These are phyloP conservation scores for Redunca redunca DNA, from an alignment of 2,113 vertebrate species.

Conservation along the genomic window DNA sequence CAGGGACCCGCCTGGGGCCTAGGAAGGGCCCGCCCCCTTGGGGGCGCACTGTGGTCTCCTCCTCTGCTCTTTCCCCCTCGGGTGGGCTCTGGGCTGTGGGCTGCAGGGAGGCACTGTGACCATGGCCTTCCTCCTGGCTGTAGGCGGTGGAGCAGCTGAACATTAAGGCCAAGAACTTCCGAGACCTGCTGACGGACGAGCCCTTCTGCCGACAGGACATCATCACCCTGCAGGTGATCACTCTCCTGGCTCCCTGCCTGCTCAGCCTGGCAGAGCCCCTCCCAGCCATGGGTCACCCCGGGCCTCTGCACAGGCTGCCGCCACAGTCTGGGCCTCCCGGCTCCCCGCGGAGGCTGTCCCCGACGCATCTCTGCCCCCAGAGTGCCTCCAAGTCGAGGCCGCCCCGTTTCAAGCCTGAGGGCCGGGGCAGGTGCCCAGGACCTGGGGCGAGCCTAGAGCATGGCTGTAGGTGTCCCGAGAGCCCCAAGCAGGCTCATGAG, in stretches of 20 bases:
- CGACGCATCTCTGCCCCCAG: not conserved
- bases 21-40: fast-evolving
- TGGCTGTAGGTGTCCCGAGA: not conserved
- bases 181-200: slow-evolving; percentile 94
- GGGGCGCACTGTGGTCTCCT: fast-evolving
- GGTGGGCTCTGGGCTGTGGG: not conserved
- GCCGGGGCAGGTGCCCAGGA: not conserved
- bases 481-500: not conserved
- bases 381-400: not conserved
- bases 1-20: not conserved
- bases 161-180: slow-evolving; percentile 94
- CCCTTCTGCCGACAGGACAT: slow-evolving; percentile 93
- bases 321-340: not conserved
- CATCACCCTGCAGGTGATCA: slow-evolving; percentile 90
- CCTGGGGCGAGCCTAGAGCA: fast-evolving
- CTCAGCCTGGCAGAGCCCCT: not conserved
- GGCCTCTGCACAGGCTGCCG: fast-evolving
- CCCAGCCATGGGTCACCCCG: no score
- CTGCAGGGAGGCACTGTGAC: fast-evolving
- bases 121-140: not conserved
- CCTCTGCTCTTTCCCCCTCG: not conserved
- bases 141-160: slow-evolving; percentile 96
- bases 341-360: not conserved
- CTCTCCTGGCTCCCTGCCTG: not conserved
- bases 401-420: not conserved